Evolutionary conservation across 2,113 vertebrate genomes (phyloP).

Genomic region (Arizona elegans): DNA sequence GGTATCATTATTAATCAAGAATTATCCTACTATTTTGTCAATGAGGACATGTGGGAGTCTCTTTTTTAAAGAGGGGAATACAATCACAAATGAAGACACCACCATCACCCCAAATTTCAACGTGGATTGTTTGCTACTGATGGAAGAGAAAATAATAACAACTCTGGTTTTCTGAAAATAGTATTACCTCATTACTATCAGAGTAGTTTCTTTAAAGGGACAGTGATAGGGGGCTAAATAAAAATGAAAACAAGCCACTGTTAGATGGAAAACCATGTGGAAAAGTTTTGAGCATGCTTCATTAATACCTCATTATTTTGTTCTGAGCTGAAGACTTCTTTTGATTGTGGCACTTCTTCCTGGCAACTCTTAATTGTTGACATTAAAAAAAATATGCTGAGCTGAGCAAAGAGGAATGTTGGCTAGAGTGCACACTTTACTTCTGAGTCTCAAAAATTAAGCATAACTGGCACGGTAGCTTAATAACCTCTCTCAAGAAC

Average conservation of each 20-base stretch:
- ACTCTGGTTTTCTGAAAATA: background rate
- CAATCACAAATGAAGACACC: background rate
- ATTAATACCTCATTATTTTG: conserved; percentile 61
- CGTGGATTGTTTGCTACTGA: background rate
- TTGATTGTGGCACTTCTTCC: conserved; percentile 56
- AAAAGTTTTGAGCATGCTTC: conserved; percentile 43
- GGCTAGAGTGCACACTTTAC: conserved; percentile 40
- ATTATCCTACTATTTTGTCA: background rate
- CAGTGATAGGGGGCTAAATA: background rate
- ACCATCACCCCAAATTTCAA: background rate
- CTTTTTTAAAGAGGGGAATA: background rate
- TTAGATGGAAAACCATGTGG: background rate
- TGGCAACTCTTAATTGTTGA: conserved; percentile 63
- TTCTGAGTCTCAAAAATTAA: conserved; percentile 42
- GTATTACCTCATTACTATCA: rapidly evolving
- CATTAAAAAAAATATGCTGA: conserved; percentile 66
- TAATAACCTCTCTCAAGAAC: conserved; percentile 55
- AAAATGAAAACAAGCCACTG: conserved; percentile 1
- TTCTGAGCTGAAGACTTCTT: conserved; percentile 46
- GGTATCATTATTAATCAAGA: background rate
- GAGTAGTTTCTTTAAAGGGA: background rate
- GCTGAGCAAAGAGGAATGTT: conserved; percentile 45
- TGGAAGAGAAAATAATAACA: background rate
- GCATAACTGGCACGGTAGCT: conserved; percentile 39
- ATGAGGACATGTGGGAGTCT: background rate